These are phyloP conservation scores for Diarsia dahlii DNA, from an alignment of 2,888 invertebrate genomes.

Conservation along the genomic window DNA sequence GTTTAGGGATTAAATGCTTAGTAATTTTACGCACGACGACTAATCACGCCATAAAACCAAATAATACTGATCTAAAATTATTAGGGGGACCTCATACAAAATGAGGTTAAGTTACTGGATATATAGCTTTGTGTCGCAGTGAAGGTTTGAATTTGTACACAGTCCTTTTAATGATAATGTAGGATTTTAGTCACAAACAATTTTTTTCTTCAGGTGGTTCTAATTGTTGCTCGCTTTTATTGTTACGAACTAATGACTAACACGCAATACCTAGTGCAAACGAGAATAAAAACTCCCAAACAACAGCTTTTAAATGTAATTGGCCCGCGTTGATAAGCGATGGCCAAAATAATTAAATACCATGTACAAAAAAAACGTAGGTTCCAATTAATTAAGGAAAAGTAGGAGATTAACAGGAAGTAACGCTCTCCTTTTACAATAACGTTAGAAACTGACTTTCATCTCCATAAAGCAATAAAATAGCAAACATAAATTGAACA, in stretches of 20 bases:
- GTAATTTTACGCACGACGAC: no score
- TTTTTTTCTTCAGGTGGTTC: no score
- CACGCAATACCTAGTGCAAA: neutral
- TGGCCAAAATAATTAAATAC: neutral
- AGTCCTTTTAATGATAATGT: no score
- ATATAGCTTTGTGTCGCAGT: no score
- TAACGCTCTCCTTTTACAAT: conserved; percentile 22
- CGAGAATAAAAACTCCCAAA: neutral
- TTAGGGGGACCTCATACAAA: no score
- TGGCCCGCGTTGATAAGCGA: neutral
- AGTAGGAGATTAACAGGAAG: conserved; percentile 19
- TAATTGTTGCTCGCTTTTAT: no score
- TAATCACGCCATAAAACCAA: no score
- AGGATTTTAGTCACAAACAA: no score
- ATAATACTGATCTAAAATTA: no score
- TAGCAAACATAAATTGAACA: conserved; percentile 9
- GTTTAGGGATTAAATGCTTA: neutral
- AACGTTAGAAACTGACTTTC: conserved; percentile 36
- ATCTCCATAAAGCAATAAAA: conserved; percentile 30
- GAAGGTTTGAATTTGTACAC: no score
- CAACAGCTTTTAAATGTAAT: neutral
- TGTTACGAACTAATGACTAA: neutral
- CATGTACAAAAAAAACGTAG: neutral
- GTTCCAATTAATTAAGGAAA: conserved; percentile 17
- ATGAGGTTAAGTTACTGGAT: no score